Percentiles rank a stretch among this genome's conserved stretches.
Conservation (phyloP, 2,797 vertebrate genomes). For the Loriculus beryllinus region DNA sequence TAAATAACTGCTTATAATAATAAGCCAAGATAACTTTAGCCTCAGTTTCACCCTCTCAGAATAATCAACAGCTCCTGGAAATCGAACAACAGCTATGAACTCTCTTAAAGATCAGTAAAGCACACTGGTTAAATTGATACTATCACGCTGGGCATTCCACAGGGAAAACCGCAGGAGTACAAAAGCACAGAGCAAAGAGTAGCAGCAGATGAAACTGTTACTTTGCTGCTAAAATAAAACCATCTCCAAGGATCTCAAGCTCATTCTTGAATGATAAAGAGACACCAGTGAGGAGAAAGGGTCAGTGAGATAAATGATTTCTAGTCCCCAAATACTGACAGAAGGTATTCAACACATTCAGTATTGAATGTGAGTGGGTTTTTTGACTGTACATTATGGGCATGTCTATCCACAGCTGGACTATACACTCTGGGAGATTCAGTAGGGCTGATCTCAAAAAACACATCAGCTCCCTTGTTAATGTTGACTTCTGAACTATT, state of each 20-base stretch:
- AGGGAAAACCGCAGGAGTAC: background rate
- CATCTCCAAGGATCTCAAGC: background rate
- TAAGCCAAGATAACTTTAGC: background rate
- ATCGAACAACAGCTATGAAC: background rate
- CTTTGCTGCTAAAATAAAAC: background rate
- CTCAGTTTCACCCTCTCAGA: background rate
- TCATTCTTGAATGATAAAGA: background rate
- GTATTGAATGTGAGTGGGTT: background rate
- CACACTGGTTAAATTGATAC: background rate
- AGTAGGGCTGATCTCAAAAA: background rate
- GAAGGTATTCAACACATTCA: background rate
- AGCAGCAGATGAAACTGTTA: background rate
- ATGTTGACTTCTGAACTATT: background rate
- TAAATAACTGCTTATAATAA: constrained; percentile 1
- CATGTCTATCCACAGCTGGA: background rate
- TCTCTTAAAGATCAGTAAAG: background rate
- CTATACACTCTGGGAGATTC: background rate
- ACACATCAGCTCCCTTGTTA: background rate
- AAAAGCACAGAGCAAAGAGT: background rate
- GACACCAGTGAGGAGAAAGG: background rate
- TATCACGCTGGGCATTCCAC: background rate
- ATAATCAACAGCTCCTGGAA: background rate
- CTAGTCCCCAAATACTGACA: background rate
- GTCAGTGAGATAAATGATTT: background rate
- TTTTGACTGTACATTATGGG: background rate